Evolutionary conservation across 1,140 invertebrate species (phyloP).

Genomic region (Bombus confusus): DNA sequence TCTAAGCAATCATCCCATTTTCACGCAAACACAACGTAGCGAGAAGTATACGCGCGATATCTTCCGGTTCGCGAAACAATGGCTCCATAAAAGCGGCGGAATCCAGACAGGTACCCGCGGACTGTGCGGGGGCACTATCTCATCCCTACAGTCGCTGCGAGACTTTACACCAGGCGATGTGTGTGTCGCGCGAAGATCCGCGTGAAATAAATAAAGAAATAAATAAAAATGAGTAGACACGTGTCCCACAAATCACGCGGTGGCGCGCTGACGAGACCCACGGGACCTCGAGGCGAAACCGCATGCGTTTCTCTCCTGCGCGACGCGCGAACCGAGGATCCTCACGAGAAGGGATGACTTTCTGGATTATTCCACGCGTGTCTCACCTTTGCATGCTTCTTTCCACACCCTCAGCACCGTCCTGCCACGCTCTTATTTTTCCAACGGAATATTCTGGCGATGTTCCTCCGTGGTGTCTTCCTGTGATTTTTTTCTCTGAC

Average conservation of each 20-base stretch:
- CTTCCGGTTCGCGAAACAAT: slow-evolving; percentile 48
- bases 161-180: neutral
- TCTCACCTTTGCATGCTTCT: slow-evolving; percentile 5
- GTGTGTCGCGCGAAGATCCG: neutral
- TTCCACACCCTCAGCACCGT: too few relatives aligned
- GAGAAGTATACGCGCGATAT: slow-evolving; percentile 49
- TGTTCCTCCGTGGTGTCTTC: neutral
- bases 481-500: neutral
- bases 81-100: slow-evolving; percentile 60
- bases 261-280: slow-evolving; percentile 54
- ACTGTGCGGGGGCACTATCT: slow-evolving; percentile 27
- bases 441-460: neutral
- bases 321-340: slow-evolving; percentile 4
- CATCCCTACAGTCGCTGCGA: slow-evolving; percentile 9
- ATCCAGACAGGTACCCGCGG: slow-evolving; percentile 31
- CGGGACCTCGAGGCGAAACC: slow-evolving; percentile 11
- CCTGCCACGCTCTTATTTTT: slow-evolving; percentile 15
- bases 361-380: slow-evolving; percentile 54
- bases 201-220: slow-evolving; percentile 56
- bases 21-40: neutral
- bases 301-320: neutral
- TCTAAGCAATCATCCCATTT: neutral
- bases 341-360: slow-evolving; percentile 32
- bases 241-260: slow-evolving; percentile 61
- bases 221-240: slow-evolving; percentile 67